Percentiles rank a stretch among this genome's conserved stretches.
phyloP scores from a whole-genome alignment of 2,888 invertebrate species.

The Acanthoscelides obtectus region DNA sequence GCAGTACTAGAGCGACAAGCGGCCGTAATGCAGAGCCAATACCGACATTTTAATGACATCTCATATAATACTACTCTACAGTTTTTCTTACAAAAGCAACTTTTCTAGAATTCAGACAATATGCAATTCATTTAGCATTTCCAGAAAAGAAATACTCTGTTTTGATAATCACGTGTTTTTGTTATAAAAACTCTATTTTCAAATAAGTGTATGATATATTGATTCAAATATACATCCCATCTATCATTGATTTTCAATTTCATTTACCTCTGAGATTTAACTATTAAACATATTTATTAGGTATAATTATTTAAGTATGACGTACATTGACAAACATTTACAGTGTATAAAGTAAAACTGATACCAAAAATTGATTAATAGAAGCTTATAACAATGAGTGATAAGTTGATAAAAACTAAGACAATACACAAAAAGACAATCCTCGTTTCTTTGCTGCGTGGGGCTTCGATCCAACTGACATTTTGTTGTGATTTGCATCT shows the following conservation, averaged over 20 bases:
- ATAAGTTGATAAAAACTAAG: slow-evolving; percentile 41
- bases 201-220: neutral
- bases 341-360: neutral
- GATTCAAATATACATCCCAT: neutral
- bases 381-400: slow-evolving; percentile 25
- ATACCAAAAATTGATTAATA: neutral
- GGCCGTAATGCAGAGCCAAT: too few species aligned
- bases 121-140: too few species aligned
- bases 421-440: slow-evolving; percentile 39
- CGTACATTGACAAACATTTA: neutral
- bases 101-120: too few species aligned
- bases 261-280: neutral
- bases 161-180: too few species aligned
- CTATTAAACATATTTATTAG: neutral
- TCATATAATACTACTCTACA: too few species aligned
- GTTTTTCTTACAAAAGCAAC: too few species aligned
- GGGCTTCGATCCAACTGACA: neutral
- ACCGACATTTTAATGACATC: too few species aligned
- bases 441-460: slow-evolving; percentile 33
- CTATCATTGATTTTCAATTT: neutral
- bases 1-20: too few species aligned
- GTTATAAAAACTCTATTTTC: neutral
- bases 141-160: too few species aligned
- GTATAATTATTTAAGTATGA: too few species aligned
- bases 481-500: slow-evolving; percentile 30